Evolutionary conservation across 2,888 invertebrate species (phyloP), one percentile per base, ranked within the genome.

Genomic region (Polia nebulosa): DNA sequence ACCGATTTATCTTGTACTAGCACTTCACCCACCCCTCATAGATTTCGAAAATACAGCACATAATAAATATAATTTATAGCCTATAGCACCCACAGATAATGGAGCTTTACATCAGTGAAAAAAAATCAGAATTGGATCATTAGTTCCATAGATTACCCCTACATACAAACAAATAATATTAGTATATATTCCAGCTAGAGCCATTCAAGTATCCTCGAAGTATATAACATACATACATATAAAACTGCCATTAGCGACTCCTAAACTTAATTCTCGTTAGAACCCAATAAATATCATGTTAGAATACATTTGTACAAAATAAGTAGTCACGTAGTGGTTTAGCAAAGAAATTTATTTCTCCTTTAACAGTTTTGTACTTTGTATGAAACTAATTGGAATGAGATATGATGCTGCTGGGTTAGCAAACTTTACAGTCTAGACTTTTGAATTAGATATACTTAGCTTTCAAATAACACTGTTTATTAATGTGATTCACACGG

Each of bases 371-470:
- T 74, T 69, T 57, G 49, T n/a, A n/a, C n/a, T n/a, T n/a, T 65
- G 36, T 57, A 32, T 20, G 27, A 20, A 49, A 22, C 52, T 66
- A 75, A 68, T 78, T 73, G 56, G 44, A 61, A 51, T 71, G 51
- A 75, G 9, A 47, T 57, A 62, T 52, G 29, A 52, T 32, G 29
- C 47, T 9, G 13, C 52, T 27, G n/a, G n/a, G 17, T 27, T 36
- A 49, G 51, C 25, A 45, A 60, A 59, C 17, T 47, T 45, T 34
- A 13, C 2, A 5, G 25, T 41, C 22, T 55, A 58, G 29, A 55
- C 49, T 49, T 41, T 47, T 32, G n/a, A 53, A 52, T 58, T n/a
- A 20, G 32, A 32, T 7, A 39, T 41, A n/a, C n/a, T n/a, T n/a
- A 39, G 3, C 13, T 32, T 27, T 11, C 9, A 27, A 27, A 60